Evolutionary conservation across 2,113 vertebrate species (phyloP).

Genomic region (Leucoraja erinaceus): DNA sequence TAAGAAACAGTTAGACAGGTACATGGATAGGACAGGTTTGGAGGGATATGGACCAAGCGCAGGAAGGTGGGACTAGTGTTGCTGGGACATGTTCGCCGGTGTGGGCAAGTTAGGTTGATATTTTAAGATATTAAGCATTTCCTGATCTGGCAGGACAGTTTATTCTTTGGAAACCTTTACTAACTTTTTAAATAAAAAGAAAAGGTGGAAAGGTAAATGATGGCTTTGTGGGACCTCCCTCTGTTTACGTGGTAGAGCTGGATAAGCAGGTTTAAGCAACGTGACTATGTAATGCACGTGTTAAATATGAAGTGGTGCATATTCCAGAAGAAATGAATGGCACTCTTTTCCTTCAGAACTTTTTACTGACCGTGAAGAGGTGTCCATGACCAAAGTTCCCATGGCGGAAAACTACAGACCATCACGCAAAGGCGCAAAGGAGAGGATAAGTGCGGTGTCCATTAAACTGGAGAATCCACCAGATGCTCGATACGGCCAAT

Average conservation of each 20-base stretch:
- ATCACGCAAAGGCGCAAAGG: not conserved
- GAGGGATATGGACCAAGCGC: no score
- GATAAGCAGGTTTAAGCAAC: not conserved
- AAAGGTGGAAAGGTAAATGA: not conserved
- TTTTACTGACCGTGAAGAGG: not conserved
- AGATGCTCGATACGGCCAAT: rapidly evolving
- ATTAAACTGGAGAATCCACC: not conserved
- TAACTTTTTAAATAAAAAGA: not conserved
- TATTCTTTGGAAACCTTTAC: not conserved
- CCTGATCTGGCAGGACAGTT: no score
- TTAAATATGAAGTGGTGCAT: not conserved
- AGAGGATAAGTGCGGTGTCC: not conserved
- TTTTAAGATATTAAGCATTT: not conserved
- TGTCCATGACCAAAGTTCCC: conserved; percentile 2
- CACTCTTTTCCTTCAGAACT: not conserved
- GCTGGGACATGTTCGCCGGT: no score
- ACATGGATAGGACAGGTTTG: no score
- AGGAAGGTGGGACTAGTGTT: no score
- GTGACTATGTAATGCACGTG: not conserved
- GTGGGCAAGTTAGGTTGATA: no score
- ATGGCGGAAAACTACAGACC: not conserved
- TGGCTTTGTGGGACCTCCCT: no score
- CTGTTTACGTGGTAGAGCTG: not conserved
- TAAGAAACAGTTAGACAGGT: no score
- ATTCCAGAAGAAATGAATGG: no score